A percentile compares a stretch with the other conserved stretches of the same genome.
phyloP scores from a whole-genome alignment of 2,888 invertebrate species.

The Clanis bilineata region DNA sequence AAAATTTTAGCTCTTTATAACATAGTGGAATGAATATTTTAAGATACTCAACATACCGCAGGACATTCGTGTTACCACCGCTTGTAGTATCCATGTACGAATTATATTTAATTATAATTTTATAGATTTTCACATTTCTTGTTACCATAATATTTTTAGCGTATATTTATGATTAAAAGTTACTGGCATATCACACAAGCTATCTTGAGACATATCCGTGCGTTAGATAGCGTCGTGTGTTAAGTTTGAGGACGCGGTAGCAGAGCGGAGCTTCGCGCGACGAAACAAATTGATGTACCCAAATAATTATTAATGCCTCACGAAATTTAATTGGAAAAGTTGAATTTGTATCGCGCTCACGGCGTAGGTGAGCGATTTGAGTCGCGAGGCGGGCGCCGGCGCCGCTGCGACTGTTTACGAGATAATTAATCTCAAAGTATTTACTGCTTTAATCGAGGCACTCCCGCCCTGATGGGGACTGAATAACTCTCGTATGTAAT shows the following conservation, averaged over 20 bases:
- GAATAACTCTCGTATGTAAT: conserved; percentile 80
- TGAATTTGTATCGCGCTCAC: conserved; percentile 82
- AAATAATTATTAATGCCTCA: conserved; percentile 84
- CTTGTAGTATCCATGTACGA: too few species aligned
- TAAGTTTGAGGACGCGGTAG: conserved; percentile 56
- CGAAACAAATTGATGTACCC: conserved; percentile 84
- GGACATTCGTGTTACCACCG: too few species aligned
- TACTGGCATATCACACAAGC: neutral
- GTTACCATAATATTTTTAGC: too few species aligned
- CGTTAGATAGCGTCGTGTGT: conserved; percentile 31
- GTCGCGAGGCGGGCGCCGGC: conserved; percentile 60
- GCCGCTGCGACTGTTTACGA: conserved; percentile 79
- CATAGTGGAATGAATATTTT: too few species aligned
- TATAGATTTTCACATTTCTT: too few species aligned
- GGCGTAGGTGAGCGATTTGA: conserved; percentile 81
- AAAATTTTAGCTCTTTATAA: too few species aligned
- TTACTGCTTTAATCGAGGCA: conserved; percentile 82
- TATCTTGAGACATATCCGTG: conserved; percentile 41
- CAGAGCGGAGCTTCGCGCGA: conserved; percentile 58
- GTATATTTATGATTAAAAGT: neutral
- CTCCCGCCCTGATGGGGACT: conserved; percentile 69
- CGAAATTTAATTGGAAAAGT: conserved; percentile 84
- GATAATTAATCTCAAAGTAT: conserved; percentile 83
- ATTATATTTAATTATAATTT: too few species aligned
- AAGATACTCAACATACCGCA: too few species aligned